Evolutionary conservation across 1,140 invertebrate genomes (phyloP).

Genomic region (Brachionus sp.): DNA sequence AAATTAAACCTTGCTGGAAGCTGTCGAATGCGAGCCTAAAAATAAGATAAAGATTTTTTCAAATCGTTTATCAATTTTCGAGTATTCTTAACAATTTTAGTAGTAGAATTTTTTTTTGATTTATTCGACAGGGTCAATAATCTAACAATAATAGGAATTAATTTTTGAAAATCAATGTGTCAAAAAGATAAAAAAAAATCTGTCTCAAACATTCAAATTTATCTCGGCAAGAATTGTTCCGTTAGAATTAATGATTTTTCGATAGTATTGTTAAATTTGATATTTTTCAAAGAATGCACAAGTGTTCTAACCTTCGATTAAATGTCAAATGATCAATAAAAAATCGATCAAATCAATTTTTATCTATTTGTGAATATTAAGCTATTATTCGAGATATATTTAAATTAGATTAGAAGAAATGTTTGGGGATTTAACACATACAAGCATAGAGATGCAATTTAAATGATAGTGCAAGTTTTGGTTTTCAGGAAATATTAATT

Average conservation of each 20-base stretch:
- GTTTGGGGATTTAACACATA: slow-evolving; percentile 1
- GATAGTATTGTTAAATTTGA: slow-evolving; percentile 2
- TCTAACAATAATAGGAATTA: neutral
- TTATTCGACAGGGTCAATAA: neutral
- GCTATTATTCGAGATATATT: neutral
- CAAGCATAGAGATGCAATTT: neutral
- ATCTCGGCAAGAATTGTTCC: slow-evolving; percentile 34
- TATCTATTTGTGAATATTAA: slow-evolving; percentile 7
- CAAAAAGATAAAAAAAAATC: slow-evolving; percentile 28
- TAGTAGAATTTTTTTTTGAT: slow-evolving; percentile 12
- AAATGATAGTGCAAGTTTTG: slow-evolving; percentile 7
- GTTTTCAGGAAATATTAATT: neutral
- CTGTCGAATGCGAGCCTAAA: neutral
- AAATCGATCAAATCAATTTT: slow-evolving; percentile 38
- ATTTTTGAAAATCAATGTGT: neutral
- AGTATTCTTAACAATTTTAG: neutral
- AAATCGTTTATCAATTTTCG: neutral
- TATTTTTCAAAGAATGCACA: slow-evolving; percentile 8
- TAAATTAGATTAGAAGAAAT: neutral
- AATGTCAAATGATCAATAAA: slow-evolving; percentile 37
- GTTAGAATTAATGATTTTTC: slow-evolving; percentile 33
- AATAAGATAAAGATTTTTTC: neutral
- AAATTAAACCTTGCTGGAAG: neutral
- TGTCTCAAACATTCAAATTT: neutral
- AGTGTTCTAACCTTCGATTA: slow-evolving; percentile 10